phyloP scores from a whole-genome alignment of 2,888 invertebrate genomes.

The Leucoma salicis region DNA sequence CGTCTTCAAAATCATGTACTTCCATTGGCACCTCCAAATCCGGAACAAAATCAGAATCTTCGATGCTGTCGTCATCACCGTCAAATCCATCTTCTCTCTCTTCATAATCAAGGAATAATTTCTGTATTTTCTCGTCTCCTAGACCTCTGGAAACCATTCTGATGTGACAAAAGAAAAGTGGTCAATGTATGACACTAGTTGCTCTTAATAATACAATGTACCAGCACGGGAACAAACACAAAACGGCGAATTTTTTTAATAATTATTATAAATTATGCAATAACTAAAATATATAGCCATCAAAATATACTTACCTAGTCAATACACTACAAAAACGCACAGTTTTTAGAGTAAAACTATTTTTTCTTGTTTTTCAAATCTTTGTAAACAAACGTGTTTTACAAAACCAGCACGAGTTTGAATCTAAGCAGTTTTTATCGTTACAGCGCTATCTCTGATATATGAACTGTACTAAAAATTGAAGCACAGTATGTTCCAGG shows the following conservation, averaged over 20 bases:
- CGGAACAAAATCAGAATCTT: conserved; percentile 10
- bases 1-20: conserved; percentile 6
- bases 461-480: too few relatives aligned
- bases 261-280: conserved; percentile 1
- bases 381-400: too few relatives aligned
- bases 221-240: conserved; percentile 4
- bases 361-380: too few relatives aligned
- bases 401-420: too few relatives aligned
- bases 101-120: neutral
- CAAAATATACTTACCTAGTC: conserved; percentile 5
- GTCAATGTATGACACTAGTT: neutral
- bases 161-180: conserved; percentile 6
- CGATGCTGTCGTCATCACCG: conserved; percentile 1
- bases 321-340: neutral
- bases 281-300: conserved; percentile 3
- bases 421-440: too few relatives aligned
- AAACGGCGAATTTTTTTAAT: conserved; percentile 2
- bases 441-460: too few relatives aligned
- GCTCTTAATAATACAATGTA: neutral
- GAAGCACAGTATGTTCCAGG: too few relatives aligned
- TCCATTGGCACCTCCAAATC: conserved; percentile 1
- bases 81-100: conserved; percentile 1
- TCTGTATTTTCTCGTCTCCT: conserved; percentile 2
- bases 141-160: conserved; percentile 5
- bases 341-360: too few relatives aligned